Evolutionary conservation across 2,888 invertebrate genomes (phyloP).

Genomic region (Chalcosyrphus nemorum): DNA sequence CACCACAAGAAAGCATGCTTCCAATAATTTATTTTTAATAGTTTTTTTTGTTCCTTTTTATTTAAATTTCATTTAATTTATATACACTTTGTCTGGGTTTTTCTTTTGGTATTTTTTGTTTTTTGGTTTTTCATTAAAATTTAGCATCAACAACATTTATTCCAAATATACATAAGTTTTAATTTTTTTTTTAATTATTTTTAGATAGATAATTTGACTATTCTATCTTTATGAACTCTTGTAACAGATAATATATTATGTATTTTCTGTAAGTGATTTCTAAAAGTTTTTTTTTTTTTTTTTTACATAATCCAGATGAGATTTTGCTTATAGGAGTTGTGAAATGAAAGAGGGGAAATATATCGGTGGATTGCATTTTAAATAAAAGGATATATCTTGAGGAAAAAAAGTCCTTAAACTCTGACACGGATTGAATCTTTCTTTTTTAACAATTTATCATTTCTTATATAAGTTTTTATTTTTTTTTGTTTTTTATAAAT

Average conservation of each 20-base stretch:
- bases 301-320: slow-evolving; percentile 43
- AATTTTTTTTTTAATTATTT: slow-evolving; percentile 16
- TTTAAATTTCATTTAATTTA: slow-evolving; percentile 60
- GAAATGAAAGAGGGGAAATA: neutral
- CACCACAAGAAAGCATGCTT: slow-evolving; percentile 59
- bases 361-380: neutral
- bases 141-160: slow-evolving; percentile 74
- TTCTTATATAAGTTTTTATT: slow-evolving; percentile 6
- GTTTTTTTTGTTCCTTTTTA: slow-evolving; percentile 56
- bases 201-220: slow-evolving; percentile 24
- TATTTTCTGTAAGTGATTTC: slow-evolving; percentile 37
- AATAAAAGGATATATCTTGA: neutral
- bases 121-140: slow-evolving; percentile 62
- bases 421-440: slow-evolving; percentile 53
- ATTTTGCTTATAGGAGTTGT: slow-evolving; percentile 15
- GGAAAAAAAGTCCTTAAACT: slow-evolving; percentile 21
- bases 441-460: slow-evolving; percentile 12
- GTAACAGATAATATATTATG: slow-evolving; percentile 63
- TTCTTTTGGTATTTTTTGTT: too few species aligned
- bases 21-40: slow-evolving; percentile 70
- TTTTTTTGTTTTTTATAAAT: slow-evolving; percentile 15
- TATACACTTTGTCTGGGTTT: slow-evolving; percentile 66
- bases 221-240: slow-evolving; percentile 56
- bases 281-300: slow-evolving; percentile 9
- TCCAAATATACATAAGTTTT: slow-evolving; percentile 66